Evolutionary conservation across 2,113 vertebrate genomes (phyloP), one percentile per base, ranked within the genome.

Genomic region (Parus major): DNA sequence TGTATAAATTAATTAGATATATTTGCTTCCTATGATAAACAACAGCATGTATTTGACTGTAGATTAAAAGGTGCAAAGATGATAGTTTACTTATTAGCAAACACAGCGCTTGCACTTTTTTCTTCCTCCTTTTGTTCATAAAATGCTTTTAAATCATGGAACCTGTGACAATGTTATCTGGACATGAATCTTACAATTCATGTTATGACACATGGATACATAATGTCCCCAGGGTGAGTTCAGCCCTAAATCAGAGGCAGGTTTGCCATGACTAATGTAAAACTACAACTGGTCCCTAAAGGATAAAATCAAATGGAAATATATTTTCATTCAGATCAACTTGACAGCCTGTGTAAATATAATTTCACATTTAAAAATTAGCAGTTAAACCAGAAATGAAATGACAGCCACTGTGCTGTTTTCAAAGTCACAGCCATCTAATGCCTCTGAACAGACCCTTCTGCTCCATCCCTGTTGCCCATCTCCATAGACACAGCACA

Each of bases 21-120:
- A 90, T 97, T 97, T 95, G 50, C 85, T 68, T 86, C 60, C 55
- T 36, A 71, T 68, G 83, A 95, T 88, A 92, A 96, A 96, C 85
- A 95, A 91, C 86, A 97, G 80, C 90, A 88, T 82, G 86, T 88
- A 95, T 96, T 95, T 95, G 66, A 87, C 41, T 81, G 21, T 39
- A 92, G 89, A 92, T 88, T 80, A 90, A 81, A 94, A 96, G 94
- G 93, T 95, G 86, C 73, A 94, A 95, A 96, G 78, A 88, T 4
- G 44, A 94, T 50, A n/a, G 56, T 76, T 88, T 49, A 63, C 44
- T 71, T 79, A 91, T 77, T 91, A 92, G 83, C 88, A 96, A 95
- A 96, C 77, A 94, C 55, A 86, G 47, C 5, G 49, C 79, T 92
- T 90, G 76, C 84, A 83, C 86, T 83, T 96, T 63, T 82, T 82